These are phyloP conservation scores for Phoenoteleia sp. DNA, from an alignment of 2,888 invertebrate genomes.

Conservation along the genomic window DNA sequence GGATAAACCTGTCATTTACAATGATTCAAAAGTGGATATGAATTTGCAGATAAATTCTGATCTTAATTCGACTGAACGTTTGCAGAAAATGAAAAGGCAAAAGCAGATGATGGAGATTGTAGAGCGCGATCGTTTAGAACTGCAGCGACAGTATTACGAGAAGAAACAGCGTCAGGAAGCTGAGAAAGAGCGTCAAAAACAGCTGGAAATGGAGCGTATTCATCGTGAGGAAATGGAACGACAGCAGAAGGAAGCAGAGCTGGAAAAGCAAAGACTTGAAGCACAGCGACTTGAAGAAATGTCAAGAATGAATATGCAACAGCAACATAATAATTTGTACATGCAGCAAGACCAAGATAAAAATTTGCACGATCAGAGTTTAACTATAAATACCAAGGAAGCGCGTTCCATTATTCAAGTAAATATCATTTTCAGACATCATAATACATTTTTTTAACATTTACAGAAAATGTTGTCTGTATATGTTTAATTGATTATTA, in stretches of 20 bases:
- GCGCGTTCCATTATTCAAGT: constrained; percentile 90
- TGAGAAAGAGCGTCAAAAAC: constrained; percentile 70
- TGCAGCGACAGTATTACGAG: constrained; percentile 77
- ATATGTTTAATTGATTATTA: too few species aligned
- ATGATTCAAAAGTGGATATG: constrained; percentile 11
- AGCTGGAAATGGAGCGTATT: constrained; percentile 63
- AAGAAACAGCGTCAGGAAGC: constrained; percentile 76
- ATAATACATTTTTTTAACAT: not conserved
- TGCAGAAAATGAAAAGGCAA: constrained; percentile 44
- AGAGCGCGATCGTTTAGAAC: constrained; percentile 77
- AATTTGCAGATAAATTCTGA: constrained; percentile 17
- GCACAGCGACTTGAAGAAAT: constrained; percentile 82
- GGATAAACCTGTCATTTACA: constrained; percentile 14
- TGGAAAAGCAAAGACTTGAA: constrained; percentile 79
- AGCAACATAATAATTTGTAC: constrained; percentile 81
- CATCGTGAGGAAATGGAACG: constrained; percentile 76
- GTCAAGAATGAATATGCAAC: constrained; percentile 80
- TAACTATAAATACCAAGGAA: constrained; percentile 91
- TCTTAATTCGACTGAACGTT: constrained; percentile 10
- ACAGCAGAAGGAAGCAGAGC: constrained; percentile 75
- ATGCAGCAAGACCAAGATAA: constrained; percentile 81
- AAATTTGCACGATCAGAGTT: constrained; percentile 88
- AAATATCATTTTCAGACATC: not conserved
- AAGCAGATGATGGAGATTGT: constrained; percentile 63
- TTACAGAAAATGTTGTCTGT: not conserved